Evolutionary conservation across 2,113 vertebrate genomes (phyloP).

Genomic region (Tachysurus vachellii): DNA sequence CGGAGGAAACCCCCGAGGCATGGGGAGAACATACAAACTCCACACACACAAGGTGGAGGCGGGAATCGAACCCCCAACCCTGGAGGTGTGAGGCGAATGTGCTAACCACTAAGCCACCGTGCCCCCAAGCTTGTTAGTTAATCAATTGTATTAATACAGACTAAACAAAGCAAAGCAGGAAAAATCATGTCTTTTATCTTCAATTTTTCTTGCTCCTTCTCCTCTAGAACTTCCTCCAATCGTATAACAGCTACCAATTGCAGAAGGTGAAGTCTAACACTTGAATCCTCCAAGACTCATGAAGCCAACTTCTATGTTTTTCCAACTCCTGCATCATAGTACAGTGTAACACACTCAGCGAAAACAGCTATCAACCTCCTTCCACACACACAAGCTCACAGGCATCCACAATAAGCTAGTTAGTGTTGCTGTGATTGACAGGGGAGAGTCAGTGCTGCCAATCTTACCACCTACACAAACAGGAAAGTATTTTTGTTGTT

Average conservation of each 20-base stretch:
- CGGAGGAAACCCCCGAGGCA: too few species aligned
- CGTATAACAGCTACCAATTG: neutral
- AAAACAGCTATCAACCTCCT: neutral
- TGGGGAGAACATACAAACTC: too few species aligned
- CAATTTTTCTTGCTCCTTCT: neutral
- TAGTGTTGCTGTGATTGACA: neutral
- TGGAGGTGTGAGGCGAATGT: too few species aligned
- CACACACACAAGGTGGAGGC: too few species aligned
- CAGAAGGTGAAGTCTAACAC: too few species aligned
- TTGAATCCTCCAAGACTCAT: too few species aligned
- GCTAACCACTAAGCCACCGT: too few species aligned
- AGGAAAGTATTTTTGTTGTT: too few species aligned
- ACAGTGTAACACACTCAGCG: neutral
- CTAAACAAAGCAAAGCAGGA: neutral
- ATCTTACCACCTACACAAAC: neutral
- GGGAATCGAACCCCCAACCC: too few species aligned
- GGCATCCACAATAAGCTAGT: neutral
- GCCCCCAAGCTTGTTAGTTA: neutral
- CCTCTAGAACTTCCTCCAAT: neutral
- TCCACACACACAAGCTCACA: neutral
- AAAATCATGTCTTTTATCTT: too few species aligned
- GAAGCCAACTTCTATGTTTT: too few species aligned
- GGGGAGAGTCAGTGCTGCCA: neutral
- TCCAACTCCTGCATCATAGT: neutral
- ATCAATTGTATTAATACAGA: neutral